Conservation (phyloP, 2,113 vertebrate species). For the Alouatta palliata region DNA sequence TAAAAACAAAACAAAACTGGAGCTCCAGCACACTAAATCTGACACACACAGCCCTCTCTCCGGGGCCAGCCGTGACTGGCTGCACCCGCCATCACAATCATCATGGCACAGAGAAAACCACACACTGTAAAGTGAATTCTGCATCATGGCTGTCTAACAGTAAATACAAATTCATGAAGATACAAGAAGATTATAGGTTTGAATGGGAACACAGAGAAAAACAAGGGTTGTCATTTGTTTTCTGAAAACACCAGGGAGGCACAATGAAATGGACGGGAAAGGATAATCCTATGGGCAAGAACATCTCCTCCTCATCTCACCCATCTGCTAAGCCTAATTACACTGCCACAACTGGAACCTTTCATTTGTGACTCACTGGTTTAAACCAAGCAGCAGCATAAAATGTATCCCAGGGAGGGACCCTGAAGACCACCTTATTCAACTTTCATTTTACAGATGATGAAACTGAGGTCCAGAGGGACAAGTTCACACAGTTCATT, state of each 20-base stretch:
- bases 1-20: neutral
- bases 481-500: neutral
- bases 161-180: neutral
- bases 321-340: neutral
- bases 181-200: conserved; percentile 55
- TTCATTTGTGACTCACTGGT: neutral
- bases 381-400: neutral
- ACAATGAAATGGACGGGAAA: conserved; percentile 39
- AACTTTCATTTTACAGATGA: neutral
- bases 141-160: neutral
- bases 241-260: conserved; percentile 43
- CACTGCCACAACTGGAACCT: neutral
- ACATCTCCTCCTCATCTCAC: neutral
- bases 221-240: conserved; percentile 48
- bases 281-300: neutral
- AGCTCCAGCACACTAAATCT: neutral
- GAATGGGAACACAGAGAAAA: conserved; percentile 37
- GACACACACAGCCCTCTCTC: neutral
- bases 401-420: neutral
- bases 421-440: neutral
- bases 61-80: neutral
- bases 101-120: neutral
- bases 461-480: neutral
- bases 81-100: neutral
- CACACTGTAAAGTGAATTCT: neutral